Percentiles rank a stretch among this genome's conserved stretches.
Conservation (phyloP, 2,797 vertebrate species). For the Holocentrus rufus region DNA sequence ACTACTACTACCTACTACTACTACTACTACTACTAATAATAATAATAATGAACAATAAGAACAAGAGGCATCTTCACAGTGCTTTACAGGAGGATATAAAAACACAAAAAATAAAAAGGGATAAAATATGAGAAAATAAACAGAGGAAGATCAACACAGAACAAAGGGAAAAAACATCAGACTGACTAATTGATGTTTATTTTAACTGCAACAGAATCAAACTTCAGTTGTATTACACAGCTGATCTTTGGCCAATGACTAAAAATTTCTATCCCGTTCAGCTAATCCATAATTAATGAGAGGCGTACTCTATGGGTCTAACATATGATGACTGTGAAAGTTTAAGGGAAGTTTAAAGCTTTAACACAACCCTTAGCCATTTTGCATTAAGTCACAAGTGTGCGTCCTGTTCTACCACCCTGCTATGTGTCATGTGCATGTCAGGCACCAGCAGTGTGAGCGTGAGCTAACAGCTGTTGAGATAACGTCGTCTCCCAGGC, state of each 20-base stretch:
- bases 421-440: constrained; percentile 53
- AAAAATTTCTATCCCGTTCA: constrained; percentile 4
- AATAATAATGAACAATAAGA: background rate
- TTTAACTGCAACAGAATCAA: too few relatives aligned
- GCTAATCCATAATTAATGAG: constrained; percentile 30
- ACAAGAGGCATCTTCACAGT: background rate
- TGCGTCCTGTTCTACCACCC: constrained; percentile 33
- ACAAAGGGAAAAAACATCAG: too few relatives aligned
- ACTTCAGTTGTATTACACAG: too few relatives aligned
- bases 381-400: constrained; percentile 21
- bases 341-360: too few relatives aligned
- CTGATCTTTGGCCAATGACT: background rate
- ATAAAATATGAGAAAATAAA: too few relatives aligned
- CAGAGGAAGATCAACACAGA: too few relatives aligned
- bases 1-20: too few relatives aligned
- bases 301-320: constrained; percentile 46
- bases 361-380: constrained; percentile 31
- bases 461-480: constrained; percentile 53
- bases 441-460: constrained; percentile 24
- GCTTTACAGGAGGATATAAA: too few relatives aligned
- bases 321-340: background rate
- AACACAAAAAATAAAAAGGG: too few relatives aligned
- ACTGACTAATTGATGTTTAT: background rate
- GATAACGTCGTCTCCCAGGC: constrained; percentile 64
- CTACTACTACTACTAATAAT: too few relatives aligned